Percentiles rank a stretch among this genome's conserved stretches.
Evolutionary conservation across 2,888 invertebrate species (phyloP).

Genomic region (Dilophus febrilis): DNA sequence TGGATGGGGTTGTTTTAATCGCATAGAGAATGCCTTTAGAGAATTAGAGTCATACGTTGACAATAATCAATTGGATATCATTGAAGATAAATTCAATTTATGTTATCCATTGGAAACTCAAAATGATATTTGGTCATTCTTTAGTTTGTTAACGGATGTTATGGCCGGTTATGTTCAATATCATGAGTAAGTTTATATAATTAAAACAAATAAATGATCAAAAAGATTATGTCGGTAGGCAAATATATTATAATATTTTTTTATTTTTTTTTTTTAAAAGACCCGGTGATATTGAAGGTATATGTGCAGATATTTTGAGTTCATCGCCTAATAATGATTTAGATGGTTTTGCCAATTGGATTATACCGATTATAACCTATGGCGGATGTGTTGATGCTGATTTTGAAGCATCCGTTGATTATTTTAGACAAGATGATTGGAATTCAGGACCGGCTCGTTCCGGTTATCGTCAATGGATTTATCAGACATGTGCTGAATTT

Average conservation of each 20-base stretch:
- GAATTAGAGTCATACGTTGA: slow-evolving; percentile 4
- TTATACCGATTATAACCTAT: not conserved
- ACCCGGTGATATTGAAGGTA: slow-evolving; percentile 13
- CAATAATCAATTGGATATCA: not conserved
- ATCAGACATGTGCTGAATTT: slow-evolving; percentile 74
- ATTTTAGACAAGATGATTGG: slow-evolving; percentile 1
- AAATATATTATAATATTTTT: not conserved
- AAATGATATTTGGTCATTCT: slow-evolving; percentile 4
- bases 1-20: slow-evolving; percentile 4
- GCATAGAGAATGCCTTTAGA: slow-evolving; percentile 5
- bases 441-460: not conserved
- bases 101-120: slow-evolving; percentile 3
- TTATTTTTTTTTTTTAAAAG: slow-evolving; percentile 10
- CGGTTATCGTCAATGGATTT: slow-evolving; percentile 46
- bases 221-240: not conserved
- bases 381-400: slow-evolving; percentile 11
- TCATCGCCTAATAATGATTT: not conserved
- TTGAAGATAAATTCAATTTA: slow-evolving; percentile 4
- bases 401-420: slow-evolving; percentile 11
- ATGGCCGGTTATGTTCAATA: slow-evolving; percentile 5
- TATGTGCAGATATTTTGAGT: slow-evolving; percentile 16
- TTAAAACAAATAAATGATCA: not conserved
- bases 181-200: slow-evolving; percentile 1
- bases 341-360: slow-evolving; percentile 7
- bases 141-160: slow-evolving; percentile 4